Evolutionary conservation across 2,113 vertebrate genomes (phyloP).

Genomic region (Pica pica): DNA sequence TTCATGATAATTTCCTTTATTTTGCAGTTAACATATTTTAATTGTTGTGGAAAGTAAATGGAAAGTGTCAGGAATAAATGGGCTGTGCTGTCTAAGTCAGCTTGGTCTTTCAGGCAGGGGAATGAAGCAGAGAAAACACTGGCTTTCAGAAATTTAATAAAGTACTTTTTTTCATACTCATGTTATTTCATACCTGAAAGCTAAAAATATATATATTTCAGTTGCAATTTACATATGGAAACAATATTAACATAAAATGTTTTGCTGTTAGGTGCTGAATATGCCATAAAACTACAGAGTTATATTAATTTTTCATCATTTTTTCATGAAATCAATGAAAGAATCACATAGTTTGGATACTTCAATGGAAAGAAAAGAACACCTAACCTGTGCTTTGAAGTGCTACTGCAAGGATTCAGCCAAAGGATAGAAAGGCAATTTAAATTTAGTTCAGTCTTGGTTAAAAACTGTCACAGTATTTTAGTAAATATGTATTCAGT

Average conservation of each 20-base stretch:
- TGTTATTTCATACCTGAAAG: not conserved
- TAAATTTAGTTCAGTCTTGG: not conserved
- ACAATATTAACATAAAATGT: not conserved
- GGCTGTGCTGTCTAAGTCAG: not conserved
- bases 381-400: not conserved
- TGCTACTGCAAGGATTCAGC: not conserved
- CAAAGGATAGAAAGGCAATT: not conserved
- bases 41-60: not conserved
- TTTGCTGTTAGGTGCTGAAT: not conserved
- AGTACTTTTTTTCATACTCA: not conserved
- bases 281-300: not conserved
- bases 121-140: not conserved
- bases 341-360: rapidly evolving
- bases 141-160: not conserved
- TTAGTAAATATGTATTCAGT: not conserved
- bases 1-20: not conserved
- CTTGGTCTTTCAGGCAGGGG: not conserved
- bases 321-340: not conserved
- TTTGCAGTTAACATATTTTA: not conserved
- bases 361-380: not conserved
- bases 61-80: not conserved
- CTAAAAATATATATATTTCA: not conserved
- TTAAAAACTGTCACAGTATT: not conserved
- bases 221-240: not conserved
- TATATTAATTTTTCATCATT: not conserved